Evolutionary conservation across 2,888 invertebrate species (phyloP).

Genomic region (Drosophila cracens): DNA sequence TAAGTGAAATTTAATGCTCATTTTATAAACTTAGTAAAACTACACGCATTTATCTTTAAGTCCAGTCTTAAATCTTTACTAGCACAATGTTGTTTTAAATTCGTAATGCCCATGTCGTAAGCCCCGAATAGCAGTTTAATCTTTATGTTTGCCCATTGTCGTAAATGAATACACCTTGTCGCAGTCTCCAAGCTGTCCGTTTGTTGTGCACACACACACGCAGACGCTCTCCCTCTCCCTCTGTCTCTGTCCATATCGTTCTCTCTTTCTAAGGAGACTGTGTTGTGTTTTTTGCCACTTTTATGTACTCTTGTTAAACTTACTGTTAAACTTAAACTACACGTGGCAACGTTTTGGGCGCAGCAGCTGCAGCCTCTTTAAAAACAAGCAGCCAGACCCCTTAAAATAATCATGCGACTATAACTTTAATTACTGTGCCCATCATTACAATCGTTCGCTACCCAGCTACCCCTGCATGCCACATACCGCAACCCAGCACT

Average conservation of each 20-base stretch:
- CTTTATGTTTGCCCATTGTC: constrained; percentile 60
- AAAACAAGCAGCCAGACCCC: constrained; percentile 20
- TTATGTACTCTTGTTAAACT: constrained; percentile 68
- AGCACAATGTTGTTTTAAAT: constrained; percentile 46
- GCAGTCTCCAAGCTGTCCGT: constrained; percentile 41
- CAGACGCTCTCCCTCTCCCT: not conserved
- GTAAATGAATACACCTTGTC: constrained; percentile 55
- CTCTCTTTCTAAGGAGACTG: not conserved
- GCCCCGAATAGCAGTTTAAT: constrained; percentile 53
- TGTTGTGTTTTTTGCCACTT: constrained; percentile 59
- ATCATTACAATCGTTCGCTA: constrained; percentile 70
- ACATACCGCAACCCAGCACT: not conserved
- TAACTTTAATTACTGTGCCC: constrained; percentile 77
- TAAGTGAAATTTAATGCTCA: constrained; percentile 7
- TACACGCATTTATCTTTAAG: constrained; percentile 5
- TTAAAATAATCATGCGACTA: constrained; percentile 49
- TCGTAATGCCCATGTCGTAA: constrained; percentile 42
- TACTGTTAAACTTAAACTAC: constrained; percentile 53
- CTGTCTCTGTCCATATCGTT: not conserved
- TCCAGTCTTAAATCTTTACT: constrained; percentile 43
- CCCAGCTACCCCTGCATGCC: not conserved
- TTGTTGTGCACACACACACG: constrained; percentile 23
- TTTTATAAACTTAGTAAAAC: constrained; percentile 4
- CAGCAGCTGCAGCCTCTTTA: constrained; percentile 45
- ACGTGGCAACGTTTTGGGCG: constrained; percentile 29